Evolutionary conservation across 2,888 invertebrate genomes (phyloP), one percentile per base, ranked within the genome.

Genomic region (Acleris cristana): DNA sequence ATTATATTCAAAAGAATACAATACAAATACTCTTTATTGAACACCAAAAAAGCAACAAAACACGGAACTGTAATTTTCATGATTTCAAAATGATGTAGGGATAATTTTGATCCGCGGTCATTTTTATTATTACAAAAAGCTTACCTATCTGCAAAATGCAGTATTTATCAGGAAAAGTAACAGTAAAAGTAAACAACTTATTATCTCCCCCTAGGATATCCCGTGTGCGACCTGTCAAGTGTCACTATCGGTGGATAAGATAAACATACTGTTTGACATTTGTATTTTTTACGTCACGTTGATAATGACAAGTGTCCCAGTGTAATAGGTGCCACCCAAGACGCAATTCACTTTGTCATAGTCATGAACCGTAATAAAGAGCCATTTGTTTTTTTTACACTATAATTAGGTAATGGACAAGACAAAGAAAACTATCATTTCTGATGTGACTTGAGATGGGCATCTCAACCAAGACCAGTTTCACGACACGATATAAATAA

Each of bases 161-260:
- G n/a, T 45, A 45, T 48, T 16, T 48, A 48, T 48, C 48, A n/a
- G n/a, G 16, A 16, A 7, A 34, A 18, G 19, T 54, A 34, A 54
- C n/a, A 16, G 34, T 54, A n/a, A 7, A 18, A 8, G n/a, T 54
- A 10, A 34, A 54, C n/a, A 54, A 16, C 16, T 54, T 10, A 12
- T 12, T 54, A 54, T 54, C 54, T 54, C 54, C 54, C 54, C 54
- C 30, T 34, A 54, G 54, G 54, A 54, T 54, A 34, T 51, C 54
- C 54, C 54, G 34, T 18, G 30, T 34, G 18, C 34, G 54, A 23
- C 30, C 54, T 30, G 54, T 54, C 54, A 34, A 54, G 54, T 54
- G 54, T 18, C 34, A 34, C 54, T 54, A 34, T 54, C 54, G 6
- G 18, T 10, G 6, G 54, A 54, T 54, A 54, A 54, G 30, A 30